A percentile compares a stretch with the other conserved stretches of the same genome.
Conservation (phyloP, 2,888 invertebrate species). For the Tolmerus cingulatus region DNA sequence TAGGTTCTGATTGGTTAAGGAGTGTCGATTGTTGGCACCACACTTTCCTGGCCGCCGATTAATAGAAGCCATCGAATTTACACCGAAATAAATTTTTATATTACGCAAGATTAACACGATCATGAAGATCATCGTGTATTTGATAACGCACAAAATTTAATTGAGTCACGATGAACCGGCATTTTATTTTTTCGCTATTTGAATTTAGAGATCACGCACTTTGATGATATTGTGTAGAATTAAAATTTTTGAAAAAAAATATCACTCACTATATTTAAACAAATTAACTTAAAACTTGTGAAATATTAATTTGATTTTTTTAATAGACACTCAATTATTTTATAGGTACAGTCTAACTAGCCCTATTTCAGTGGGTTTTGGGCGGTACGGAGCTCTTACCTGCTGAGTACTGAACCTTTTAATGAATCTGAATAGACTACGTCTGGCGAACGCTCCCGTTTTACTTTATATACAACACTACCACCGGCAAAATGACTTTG, state of each 20-base stretch:
- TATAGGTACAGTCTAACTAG: constrained; percentile 5
- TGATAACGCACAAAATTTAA: constrained; percentile 6
- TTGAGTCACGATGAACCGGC: constrained; percentile 1
- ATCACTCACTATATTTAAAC: not conserved
- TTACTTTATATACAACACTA: constrained; percentile 56
- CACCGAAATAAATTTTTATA: not conserved
- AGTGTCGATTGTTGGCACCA: not conserved
- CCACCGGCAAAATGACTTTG: constrained; percentile 42
- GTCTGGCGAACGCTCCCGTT: constrained; percentile 51
- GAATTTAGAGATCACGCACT: not conserved
- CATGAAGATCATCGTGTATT: not conserved
- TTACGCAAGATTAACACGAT: not conserved
- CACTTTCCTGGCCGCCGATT: not conserved
- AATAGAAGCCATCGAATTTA: not conserved
- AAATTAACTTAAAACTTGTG: not conserved
- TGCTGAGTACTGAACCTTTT: constrained; percentile 54
- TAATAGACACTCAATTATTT: not conserved
- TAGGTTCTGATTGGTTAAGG: not conserved
- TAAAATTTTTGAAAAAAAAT: not conserved
- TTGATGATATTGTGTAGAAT: not conserved
- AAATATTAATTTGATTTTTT: not conserved
- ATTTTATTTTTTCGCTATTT: not conserved
- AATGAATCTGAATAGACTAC: constrained; percentile 57
- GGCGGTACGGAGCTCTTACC: not conserved
- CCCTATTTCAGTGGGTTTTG: not conserved